A percentile compares a stretch with the other conserved stretches of the same genome.
Conservation (phyloP, 2,113 vertebrate species). For the Cephalopholis sonnerati region DNA sequence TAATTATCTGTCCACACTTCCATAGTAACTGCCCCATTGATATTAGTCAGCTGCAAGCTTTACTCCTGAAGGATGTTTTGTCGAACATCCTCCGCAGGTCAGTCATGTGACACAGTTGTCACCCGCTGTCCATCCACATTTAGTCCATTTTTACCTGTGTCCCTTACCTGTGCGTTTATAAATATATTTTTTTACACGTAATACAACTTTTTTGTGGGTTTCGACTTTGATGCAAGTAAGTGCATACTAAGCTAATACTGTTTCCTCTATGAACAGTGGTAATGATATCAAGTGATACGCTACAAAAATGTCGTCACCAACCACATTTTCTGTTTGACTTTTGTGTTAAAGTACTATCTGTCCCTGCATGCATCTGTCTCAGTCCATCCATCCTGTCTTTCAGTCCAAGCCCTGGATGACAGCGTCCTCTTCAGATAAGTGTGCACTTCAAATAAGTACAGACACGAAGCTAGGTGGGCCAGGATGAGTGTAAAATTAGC, state of each 20-base stretch:
- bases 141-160: too few relatives aligned
- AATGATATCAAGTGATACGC: neutral
- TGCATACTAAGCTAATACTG: neutral
- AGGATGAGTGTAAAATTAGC: conserved; percentile 66
- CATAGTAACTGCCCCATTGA: too few relatives aligned
- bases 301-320: neutral
- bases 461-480: conserved; percentile 50
- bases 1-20: too few relatives aligned
- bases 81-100: too few relatives aligned
- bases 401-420: conserved; percentile 32
- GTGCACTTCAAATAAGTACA: conserved; percentile 44
- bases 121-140: too few relatives aligned
- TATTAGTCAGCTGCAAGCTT: too few relatives aligned
- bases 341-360: conserved; percentile 2
- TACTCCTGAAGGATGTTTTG: too few relatives aligned
- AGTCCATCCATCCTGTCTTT: conserved; percentile 6
- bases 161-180: too few relatives aligned
- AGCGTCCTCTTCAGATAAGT: conserved; percentile 37
- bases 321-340: neutral
- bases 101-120: too few relatives aligned
- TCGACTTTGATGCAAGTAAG: neutral
- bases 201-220: too few relatives aligned
- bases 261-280: neutral
- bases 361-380: conserved; percentile 6
- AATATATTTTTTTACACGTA: too few relatives aligned